Percentiles rank a stretch among this genome's conserved stretches.
Conservation (phyloP, 92 coral and sea anemone genomes). For the Galaxea fascicularis region DNA sequence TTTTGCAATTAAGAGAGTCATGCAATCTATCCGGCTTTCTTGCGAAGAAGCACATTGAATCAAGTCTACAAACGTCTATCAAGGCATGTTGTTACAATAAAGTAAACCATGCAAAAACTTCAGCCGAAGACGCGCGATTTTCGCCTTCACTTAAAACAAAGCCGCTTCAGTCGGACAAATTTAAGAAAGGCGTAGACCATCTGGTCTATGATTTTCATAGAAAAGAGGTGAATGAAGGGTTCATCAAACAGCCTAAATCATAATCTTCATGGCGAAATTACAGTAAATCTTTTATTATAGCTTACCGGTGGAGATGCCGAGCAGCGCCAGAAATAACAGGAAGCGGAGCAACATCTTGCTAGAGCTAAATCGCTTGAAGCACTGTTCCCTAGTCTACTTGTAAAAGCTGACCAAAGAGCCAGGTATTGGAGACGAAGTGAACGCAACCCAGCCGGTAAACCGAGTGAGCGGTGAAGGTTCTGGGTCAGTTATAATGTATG, state of each 20-base stretch:
- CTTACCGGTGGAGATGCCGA: conserved; percentile 42
- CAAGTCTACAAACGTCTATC: not conserved
- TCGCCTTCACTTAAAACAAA: not conserved
- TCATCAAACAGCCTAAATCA: not conserved
- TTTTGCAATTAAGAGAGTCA: not conserved
- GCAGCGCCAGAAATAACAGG: not conserved
- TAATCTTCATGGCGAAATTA: not conserved
- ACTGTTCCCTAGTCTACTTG: conserved; percentile 37
- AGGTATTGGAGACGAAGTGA: not conserved
- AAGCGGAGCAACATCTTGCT: conserved; percentile 11
- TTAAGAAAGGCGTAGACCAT: not conserved
- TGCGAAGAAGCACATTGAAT: not conserved
- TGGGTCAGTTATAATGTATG: conserved; percentile 14
- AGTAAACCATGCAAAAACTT: not conserved
- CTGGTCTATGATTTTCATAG: not conserved
- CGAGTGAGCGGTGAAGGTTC: not conserved
- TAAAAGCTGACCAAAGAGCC: conserved; percentile 5
- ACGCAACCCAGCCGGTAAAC: conserved; percentile 6
- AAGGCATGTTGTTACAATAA: not conserved
- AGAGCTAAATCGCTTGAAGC: not conserved
- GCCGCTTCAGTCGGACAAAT: not conserved
- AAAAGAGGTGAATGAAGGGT: not conserved
- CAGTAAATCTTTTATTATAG: not conserved
- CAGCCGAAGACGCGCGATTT: not conserved
- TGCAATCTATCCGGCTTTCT: not conserved